Conservation (phyloP, 2,888 invertebrate species). For the Melolontha melolontha region DNA sequence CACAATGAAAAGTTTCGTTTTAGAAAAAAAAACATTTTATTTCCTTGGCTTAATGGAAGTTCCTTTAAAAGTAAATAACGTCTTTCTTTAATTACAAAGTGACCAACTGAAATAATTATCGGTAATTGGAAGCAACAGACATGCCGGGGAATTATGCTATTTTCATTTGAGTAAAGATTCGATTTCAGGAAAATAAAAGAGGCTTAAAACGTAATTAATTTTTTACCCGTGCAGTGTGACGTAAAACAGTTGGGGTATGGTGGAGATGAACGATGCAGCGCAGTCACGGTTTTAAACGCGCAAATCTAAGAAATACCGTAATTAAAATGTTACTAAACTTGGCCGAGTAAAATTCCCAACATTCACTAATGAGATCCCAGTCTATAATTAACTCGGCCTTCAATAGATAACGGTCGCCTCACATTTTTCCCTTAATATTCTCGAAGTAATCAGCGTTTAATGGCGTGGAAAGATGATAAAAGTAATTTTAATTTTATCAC, state of each 20-base stretch:
- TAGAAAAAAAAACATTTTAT: slow-evolving; percentile 17
- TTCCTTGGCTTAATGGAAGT: background rate
- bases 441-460: slow-evolving; percentile 58
- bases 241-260: background rate
- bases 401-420: slow-evolving; percentile 53
- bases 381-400: slow-evolving; percentile 57
- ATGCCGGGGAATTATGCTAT: background rate
- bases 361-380: slow-evolving; percentile 48
- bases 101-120: slow-evolving; percentile 20
- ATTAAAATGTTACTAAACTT: slow-evolving; percentile 55
- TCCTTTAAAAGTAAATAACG: slow-evolving; percentile 11
- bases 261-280: background rate
- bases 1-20: slow-evolving; percentile 8
- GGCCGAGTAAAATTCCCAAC: slow-evolving; percentile 53
- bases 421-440: slow-evolving; percentile 56
- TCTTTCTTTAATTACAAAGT: slow-evolving; percentile 23
- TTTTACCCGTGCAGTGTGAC: slow-evolving; percentile 27
- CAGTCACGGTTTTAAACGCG: slow-evolving; percentile 43
- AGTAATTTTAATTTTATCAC: slow-evolving; percentile 60
- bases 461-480: slow-evolving; percentile 60
- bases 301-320: slow-evolving; percentile 54
- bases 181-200: background rate
- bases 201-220: slow-evolving; percentile 42
- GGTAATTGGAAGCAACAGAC: slow-evolving; percentile 21
- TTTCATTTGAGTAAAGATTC: background rate